Base-by-base conservation (phyloP, 2,888 invertebrate genomes). In the Spodoptera exigua region DNA sequence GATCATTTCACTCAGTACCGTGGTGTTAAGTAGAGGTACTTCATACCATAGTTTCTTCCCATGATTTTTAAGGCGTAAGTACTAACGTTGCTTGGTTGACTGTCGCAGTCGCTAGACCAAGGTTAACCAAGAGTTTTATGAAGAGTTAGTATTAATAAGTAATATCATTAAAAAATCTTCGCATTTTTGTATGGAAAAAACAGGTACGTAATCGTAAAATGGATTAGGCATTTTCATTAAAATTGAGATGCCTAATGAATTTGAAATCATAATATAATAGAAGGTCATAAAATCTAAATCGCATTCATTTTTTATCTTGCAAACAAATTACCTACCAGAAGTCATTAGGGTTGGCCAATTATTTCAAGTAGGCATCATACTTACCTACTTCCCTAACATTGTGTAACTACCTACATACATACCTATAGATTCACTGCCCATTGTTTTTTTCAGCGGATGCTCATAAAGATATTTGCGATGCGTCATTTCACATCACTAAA, bases 381-480 rank as follows among this genome's bases (percentile, higher is more conserved):
- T n/a, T 36, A 9, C 16, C 14, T 16, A 41, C 3, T 48, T 48
- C 27, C 45, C 35, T 57, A 21, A 45, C 12, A 18, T 61, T 44
- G 18, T 70, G 14, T 7, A n/a, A n/a, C n/a, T n/a, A n/a, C n/a
- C n/a, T n/a, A n/a, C n/a, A n/a, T n/a, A n/a, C n/a, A n/a, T n/a
- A 39, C 27, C 1, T 35, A 43, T 43, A 17, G 11, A 51, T 49
- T 54, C 11, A 12, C 1, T 45, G 44, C 1, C 35, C 52, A 35
- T 1, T 58, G 68, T 76, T 61, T 67, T 35, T 93, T 93, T 66
- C 89, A 95, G 95, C 87, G 73, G 91, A 93, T 41, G 75, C 82
- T 0, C 84, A 93, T 82, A 93, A 94, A 70, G 95, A 95, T 70
- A 81, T 92, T 40, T 95, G 95, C 79, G 92, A 92, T 57, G 92